Conservation (phyloP, 2,113 vertebrate species). For the Butastur rufipennis region DNA sequence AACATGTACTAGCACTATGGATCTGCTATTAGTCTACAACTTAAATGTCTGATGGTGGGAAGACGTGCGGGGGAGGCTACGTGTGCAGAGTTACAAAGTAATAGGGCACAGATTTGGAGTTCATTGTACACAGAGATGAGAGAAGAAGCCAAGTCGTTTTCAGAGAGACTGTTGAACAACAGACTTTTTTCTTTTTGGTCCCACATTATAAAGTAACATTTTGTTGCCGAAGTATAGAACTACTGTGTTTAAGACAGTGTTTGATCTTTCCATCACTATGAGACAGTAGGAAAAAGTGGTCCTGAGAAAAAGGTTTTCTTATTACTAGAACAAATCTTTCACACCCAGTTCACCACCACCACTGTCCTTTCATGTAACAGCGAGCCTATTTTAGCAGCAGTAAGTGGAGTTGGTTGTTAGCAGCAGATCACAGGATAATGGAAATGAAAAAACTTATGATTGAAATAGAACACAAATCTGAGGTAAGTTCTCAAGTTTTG, state of each 20-base stretch:
- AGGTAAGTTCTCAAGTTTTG: neutral
- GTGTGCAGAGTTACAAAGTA: slow-evolving; percentile 21
- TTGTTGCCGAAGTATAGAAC: slow-evolving; percentile 34
- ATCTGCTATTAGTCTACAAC: slow-evolving; percentile 43
- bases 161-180: slow-evolving; percentile 12
- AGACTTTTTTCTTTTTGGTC: slow-evolving; percentile 9
- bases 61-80: slow-evolving; percentile 1
- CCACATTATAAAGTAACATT: slow-evolving; percentile 26
- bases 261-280: slow-evolving; percentile 54
- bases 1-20: slow-evolving; percentile 39
- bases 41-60: slow-evolving; percentile 45
- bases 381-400: neutral
- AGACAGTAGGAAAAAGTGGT: slow-evolving; percentile 29
- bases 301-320: slow-evolving; percentile 47
- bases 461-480: slow-evolving; percentile 4
- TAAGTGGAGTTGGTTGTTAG: slow-evolving; percentile 10
- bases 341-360: slow-evolving; percentile 15
- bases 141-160: slow-evolving; percentile 21
- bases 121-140: neutral
- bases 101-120: slow-evolving; percentile 33
- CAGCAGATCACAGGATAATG: slow-evolving; percentile 15
- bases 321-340: slow-evolving; percentile 47
- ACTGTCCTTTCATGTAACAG: slow-evolving; percentile 47
- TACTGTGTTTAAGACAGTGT: slow-evolving; percentile 47
- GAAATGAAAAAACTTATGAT: neutral